phyloP scores from a whole-genome alignment of 2,113 vertebrate genomes.

The Lamprologus tigripictilis region DNA sequence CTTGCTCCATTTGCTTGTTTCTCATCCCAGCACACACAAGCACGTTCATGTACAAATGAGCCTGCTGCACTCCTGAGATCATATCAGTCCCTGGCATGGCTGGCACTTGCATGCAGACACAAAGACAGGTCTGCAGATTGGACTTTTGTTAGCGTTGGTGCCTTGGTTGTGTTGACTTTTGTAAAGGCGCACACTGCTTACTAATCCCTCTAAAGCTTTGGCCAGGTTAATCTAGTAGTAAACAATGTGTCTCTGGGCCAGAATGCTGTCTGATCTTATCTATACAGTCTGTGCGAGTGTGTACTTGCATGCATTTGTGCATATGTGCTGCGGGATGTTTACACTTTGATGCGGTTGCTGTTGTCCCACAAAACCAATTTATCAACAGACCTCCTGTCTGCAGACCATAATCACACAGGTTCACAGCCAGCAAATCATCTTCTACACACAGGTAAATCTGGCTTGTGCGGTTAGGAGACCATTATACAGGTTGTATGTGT shows the following conservation, averaged over 20 bases:
- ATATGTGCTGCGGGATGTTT: neutral
- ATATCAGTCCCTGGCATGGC: neutral
- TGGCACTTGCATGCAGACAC: neutral
- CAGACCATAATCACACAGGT: constrained; percentile 16
- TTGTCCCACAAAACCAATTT: constrained; percentile 37
- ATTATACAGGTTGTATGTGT: constrained; percentile 12
- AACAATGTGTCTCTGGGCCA: constrained; percentile 27
- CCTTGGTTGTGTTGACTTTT: neutral
- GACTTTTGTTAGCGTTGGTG: neutral
- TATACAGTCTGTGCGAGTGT: neutral
- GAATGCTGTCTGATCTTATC: constrained; percentile 25
- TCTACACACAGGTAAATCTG: neutral
- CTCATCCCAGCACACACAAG: neutral
- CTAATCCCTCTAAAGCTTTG: constrained; percentile 24
- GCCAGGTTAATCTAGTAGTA: constrained; percentile 36
- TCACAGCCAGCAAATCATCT: constrained; percentile 8
- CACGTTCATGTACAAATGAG: neutral
- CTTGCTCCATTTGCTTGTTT: constrained; percentile 42
- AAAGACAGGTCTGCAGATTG: neutral
- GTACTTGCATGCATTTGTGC: neutral
- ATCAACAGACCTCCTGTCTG: neutral
- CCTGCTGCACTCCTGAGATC: neutral
- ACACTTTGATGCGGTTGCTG: neutral
- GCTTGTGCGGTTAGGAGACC: neutral
- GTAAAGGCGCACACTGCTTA: neutral